Evolutionary conservation across 2,888 invertebrate species (phyloP).

Genomic region (Ellobium chinense): DNA sequence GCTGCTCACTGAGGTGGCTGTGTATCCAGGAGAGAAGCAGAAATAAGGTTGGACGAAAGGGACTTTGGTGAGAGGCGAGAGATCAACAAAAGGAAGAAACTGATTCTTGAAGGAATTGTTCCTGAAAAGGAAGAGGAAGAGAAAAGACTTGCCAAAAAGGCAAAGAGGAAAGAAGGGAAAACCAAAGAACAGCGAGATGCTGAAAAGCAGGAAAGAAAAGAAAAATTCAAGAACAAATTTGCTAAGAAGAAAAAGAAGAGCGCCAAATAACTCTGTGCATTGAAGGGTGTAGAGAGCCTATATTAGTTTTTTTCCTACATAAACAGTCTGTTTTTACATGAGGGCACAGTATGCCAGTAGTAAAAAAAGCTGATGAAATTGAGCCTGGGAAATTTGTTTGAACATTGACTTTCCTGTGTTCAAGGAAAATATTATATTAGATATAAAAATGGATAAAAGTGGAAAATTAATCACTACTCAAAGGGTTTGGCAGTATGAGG

Average conservation of each 20-base stretch:
- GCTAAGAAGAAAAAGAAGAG: conserved; percentile 30
- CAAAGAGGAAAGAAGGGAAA: conserved; percentile 32
- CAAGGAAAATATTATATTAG: too few species aligned
- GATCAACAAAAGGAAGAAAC: conserved; percentile 92
- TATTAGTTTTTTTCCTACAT: too few species aligned
- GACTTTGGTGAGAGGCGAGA: conserved; percentile 93
- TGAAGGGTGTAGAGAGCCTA: too few species aligned
- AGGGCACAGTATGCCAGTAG: too few species aligned
- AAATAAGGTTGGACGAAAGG: conserved; percentile 92
- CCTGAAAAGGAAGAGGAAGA: conserved; percentile 44
- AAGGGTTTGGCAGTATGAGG: too few species aligned
- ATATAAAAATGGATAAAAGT: too few species aligned
- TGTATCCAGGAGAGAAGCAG: conserved; percentile 94
- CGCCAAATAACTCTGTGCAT: background rate
- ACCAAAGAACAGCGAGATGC: conserved; percentile 32
- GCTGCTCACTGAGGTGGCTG: conserved; percentile 95
- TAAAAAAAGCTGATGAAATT: too few species aligned
- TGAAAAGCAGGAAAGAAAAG: conserved; percentile 38
- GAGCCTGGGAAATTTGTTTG: too few species aligned
- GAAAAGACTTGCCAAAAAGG: conserved; percentile 28
- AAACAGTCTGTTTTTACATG: too few species aligned
- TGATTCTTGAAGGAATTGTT: conserved; percentile 85
- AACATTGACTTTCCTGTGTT: too few species aligned
- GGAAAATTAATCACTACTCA: too few species aligned
- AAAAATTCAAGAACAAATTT: conserved; percentile 47